Base-by-base conservation (phyloP, 1,140 invertebrate genomes). In the Nautilus pompilius region DNA sequence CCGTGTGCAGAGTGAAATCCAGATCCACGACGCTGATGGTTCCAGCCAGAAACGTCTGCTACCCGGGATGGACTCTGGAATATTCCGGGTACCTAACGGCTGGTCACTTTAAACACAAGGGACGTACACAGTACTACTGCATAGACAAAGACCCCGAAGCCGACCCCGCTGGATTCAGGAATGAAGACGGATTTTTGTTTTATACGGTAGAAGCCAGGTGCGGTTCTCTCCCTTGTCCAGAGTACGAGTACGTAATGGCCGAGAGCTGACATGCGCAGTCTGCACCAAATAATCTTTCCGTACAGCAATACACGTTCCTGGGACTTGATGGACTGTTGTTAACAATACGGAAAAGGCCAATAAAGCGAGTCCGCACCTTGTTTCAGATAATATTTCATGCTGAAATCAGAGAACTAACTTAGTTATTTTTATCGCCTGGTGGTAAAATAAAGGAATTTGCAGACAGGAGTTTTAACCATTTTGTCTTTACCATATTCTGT, bases 11-110 rank as follows among this genome's bases (percentile, higher is more conserved):
- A 20, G 26, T 33, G 29, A n/a, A n/a, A n/a, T n/a, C 33, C 8
- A 57, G 62, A 34, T 20, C 41, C 8, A 66, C 61, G 4, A 46
- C 15, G 22, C 20, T 70, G 32, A 73, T 73, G 69, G 59, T 75
- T 5, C 73, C 73, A 4, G 73, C 65, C 24, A 49, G 58, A 8
- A 66, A 53, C 20, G 32, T 20, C 5, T 73, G 73, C 49, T 62
- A 58, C 4, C 2, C 49, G 20, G 68, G 69, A 3, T 75, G 73
- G 73, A 68, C 54, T 3, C 8, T 41, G 33, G 67, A 69, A 41
- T 75, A 75, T 36, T 24, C 20, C 5, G 73, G 73, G 0, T 63
- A 63, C 53, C 58, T 75, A 4, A 68, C 63, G 60, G 60, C 63
- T 20, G 60, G 55, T 24, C 33, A 56, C 26, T 28, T 59, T 15